A percentile compares a stretch with the other conserved stretches of the same genome.
Conservation (phyloP, 2,888 invertebrate species). For the Beris morrisii region DNA sequence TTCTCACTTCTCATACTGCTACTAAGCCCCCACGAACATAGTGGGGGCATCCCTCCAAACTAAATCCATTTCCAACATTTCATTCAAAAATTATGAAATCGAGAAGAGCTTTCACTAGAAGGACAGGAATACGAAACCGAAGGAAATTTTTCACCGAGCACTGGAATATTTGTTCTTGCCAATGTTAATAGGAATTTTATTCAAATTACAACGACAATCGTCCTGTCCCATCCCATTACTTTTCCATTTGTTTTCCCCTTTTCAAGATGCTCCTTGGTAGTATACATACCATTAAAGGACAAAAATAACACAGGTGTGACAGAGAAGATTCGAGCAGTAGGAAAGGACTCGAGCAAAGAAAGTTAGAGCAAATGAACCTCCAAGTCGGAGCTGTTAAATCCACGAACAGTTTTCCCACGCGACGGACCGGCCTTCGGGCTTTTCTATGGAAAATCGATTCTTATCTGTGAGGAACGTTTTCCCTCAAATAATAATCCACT, state of each 20-base stretch:
- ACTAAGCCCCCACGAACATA: slow-evolving; percentile 5
- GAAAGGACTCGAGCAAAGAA: neutral
- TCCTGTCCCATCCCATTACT: slow-evolving; percentile 18
- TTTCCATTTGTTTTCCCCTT: slow-evolving; percentile 3
- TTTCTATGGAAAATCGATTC: slow-evolving; percentile 31
- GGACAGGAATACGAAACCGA: neutral
- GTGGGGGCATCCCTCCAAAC: slow-evolving; percentile 1
- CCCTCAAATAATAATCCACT: slow-evolving; percentile 33
- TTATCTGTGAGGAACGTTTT: slow-evolving; percentile 31
- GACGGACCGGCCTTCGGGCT: slow-evolving; percentile 2
- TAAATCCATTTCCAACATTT: no score
- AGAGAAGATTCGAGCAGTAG: neutral
- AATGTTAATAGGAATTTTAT: slow-evolving; percentile 39
- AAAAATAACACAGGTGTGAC: no score
- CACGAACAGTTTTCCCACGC: slow-evolving; percentile 11
- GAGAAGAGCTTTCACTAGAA: neutral
- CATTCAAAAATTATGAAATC: no score
- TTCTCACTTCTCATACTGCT: slow-evolving; percentile 1
- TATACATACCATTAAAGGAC: no score
- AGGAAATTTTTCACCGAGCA: slow-evolving; percentile 8
- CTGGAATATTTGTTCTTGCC: slow-evolving; percentile 36
- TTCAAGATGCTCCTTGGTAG: neutral
- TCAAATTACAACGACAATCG: slow-evolving; percentile 35
- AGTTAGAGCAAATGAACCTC: neutral
- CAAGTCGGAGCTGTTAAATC: neutral